Evolutionary conservation across 30 jellyfish, hydroid and myxozoan genomes (phyloP).

Genomic region (Sanderia malayensis): DNA sequence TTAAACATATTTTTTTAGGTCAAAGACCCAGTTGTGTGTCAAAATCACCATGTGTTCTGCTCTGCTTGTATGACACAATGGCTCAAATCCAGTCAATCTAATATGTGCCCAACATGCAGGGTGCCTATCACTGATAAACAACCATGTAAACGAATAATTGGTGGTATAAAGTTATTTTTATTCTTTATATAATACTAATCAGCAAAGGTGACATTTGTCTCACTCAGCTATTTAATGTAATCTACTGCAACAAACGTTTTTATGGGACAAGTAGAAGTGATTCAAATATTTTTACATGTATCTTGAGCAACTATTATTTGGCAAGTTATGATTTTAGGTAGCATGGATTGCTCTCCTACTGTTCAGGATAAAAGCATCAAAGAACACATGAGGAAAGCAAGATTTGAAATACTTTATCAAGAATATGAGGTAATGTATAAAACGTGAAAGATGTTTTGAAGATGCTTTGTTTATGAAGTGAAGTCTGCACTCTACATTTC

Average conservation of each 20-base stretch:
- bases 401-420: constrained; percentile 83
- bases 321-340: constrained; percentile 64
- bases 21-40: constrained; percentile 90
- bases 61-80: constrained; percentile 77
- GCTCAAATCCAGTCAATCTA: constrained; percentile 65
- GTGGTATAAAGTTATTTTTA: too few species aligned
- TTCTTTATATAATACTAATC: too few species aligned
- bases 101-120: constrained; percentile 91
- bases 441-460: neutral
- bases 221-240: too few species aligned
- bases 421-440: constrained; percentile 80
- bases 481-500: too few species aligned
- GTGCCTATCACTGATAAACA: constrained; percentile 78
- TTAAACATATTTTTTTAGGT: constrained; percentile 52
- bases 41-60: constrained; percentile 93
- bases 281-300: too few species aligned
- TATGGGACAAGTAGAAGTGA: too few species aligned
- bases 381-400: constrained; percentile 85
- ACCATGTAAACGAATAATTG: constrained; percentile 87
- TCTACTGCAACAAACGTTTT: too few species aligned
- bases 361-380: constrained; percentile 48
- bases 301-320: too few species aligned
- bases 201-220: too few species aligned
- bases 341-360: constrained; percentile 68
- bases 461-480: neutral